Base-by-base conservation (phyloP, 2,888 invertebrate genomes). In the Thera obeliscata region DNA sequence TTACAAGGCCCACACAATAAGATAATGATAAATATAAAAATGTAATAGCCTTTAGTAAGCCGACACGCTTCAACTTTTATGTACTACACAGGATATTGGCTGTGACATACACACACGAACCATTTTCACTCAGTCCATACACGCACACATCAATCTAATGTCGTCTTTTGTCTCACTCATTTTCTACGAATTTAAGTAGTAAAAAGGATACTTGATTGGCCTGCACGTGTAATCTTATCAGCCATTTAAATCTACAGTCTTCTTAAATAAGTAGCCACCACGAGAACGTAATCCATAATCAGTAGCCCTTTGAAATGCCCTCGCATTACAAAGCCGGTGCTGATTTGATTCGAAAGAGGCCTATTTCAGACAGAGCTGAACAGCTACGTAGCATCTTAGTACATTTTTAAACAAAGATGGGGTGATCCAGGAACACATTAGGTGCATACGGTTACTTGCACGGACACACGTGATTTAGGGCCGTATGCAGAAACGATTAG, bases 181-280 rank as follows among this genome's bases (percentile, higher is more conserved):
- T 46, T 69, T 65, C 66, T 66, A 56, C 35, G 66, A 69, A 66
- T 60, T 33, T 49, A 33, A 60, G 58, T 35, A 22, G 50, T 46
- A 8, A 66, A 60, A 63, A 62, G 55, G n/a, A 69, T 41, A 4
- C 56, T 41, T 52, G 60, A 63, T 69, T 66, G 66, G 56, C 66
- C 56, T 69, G 63, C 43, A 49, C 56, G 57, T 56, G 69, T 61
- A 61, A 61, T 38, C 56, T n/a, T 61, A 69, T 43, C 60, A 64
- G 56, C 66, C 63, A 49, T 55, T 63, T 64, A 50, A 67, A 59
- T 61, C 71, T 69, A 70, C 74, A 74, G 74, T 68, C 67, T 69
- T 68, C 67, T 66, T 52, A 67, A 61, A 59, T 67, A 68, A 66
- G 57, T 67, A 68, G 68, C 70, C 65, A 67, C 57, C 65, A 58